Base-by-base conservation (phyloP, 1,140 invertebrate genomes). In the Zaprionus nigranus region DNA sequence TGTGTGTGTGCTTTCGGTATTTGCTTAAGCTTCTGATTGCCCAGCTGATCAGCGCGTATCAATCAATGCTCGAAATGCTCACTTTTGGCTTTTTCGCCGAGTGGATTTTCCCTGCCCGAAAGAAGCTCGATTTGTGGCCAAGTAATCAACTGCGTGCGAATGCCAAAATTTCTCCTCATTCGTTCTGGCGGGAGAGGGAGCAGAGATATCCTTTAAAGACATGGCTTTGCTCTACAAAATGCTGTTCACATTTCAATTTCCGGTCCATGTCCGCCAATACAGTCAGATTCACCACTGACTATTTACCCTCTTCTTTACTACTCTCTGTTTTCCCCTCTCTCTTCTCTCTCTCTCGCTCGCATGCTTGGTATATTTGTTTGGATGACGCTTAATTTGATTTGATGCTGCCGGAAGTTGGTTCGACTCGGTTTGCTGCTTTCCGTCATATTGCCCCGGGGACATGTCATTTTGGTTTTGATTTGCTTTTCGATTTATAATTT, bases 191-290 rank as follows among this genome's bases (percentile, higher is more conserved):
- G 12, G 24, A 2, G n/a, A n/a, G n/a, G 5, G n/a, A 38, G 22
- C 54, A 64, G 57, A 65, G 69, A 62, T 60, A 84, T 71, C 64
- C 34, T 87, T 70, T 73, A 43, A 40, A 64, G 75, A 76, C 38
- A 67, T 53, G 73, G 60, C 40, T n/a, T n/a, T 30, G 46, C 71
- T 54, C 69, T 26, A 57, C 74, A 59, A 68, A 69, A 68, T 66
- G 65, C 61, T 78, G 53, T 90, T 90, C 85, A 90, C 77, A 90
- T 90, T 90, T 82, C 82, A 90, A 90, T 90, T 90, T 90, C 85
- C 85, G 86, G 76, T 67, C 57, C 38, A 66, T 72, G 69, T 80
- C 75, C 73, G 73, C 36, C 64, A 54, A 53, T 69, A 22, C 26
- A 67, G 59, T 49, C 46, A 9, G 63, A n/a, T 71, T 54, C 58